Conservation (phyloP, 2,888 invertebrate species). For the Xestoiulus laeticollis region DNA sequence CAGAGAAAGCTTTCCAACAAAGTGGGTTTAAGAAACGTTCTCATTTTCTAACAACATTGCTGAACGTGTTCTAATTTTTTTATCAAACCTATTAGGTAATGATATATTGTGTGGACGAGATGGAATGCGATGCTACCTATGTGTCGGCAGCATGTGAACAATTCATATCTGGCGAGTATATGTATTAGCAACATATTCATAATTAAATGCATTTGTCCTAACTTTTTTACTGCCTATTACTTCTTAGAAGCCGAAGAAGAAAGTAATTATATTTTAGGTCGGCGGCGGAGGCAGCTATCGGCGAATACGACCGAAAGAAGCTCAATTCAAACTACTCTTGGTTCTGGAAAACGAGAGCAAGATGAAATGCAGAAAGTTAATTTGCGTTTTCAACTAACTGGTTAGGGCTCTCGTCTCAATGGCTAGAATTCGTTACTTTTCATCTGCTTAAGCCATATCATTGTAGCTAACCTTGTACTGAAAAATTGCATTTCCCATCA, state of each 20-base stretch:
- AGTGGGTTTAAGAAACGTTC: conserved; percentile 56
- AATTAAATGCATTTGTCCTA: background rate
- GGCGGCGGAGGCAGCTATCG: background rate
- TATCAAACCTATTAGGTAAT: conserved; percentile 22
- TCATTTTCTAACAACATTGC: too few relatives aligned
- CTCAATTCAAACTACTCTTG: background rate
- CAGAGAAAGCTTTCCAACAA: conserved; percentile 62
- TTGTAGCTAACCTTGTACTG: background rate
- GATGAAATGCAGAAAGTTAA: conserved; percentile 38
- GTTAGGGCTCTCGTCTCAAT: background rate
- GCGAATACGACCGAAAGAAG: background rate
- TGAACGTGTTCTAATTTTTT: background rate
- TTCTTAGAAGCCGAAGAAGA: conserved; percentile 43
- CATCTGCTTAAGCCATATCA: background rate
- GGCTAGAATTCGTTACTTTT: background rate
- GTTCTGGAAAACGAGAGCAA: background rate
- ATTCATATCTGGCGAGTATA: conserved; percentile 1
- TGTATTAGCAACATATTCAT: background rate
- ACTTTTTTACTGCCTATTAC: background rate
- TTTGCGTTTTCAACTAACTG: conserved; percentile 45
- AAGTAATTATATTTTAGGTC: conserved; percentile 46
- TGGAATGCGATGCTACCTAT: conserved; percentile 49
- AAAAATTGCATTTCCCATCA: background rate
- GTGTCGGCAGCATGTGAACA: conserved; percentile 49
- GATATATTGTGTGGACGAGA: conserved; percentile 46